Evolutionary conservation across 2,797 vertebrate species (phyloP), one percentile per base, ranked within the genome.

Genomic region (Typhlichthys subterraneus): DNA sequence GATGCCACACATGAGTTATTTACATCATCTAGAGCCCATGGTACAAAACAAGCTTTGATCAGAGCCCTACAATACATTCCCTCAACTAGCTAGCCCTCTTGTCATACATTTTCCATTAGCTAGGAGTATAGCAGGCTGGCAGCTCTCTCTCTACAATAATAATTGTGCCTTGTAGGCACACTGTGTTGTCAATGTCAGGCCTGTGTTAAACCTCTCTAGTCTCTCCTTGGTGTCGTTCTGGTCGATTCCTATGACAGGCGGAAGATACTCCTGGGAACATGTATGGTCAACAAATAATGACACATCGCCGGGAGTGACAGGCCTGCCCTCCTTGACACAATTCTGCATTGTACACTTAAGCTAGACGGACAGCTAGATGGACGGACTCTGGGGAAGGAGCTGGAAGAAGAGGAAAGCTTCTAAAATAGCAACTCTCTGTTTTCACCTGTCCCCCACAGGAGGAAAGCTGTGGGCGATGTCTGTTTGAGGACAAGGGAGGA

Each of bases 1-100:
- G 68, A 67, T 72, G 42, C 69, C 82, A 80, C 79, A 84, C 65
- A 84, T 83, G 82, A 88, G 83, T 83, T 81, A 81, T 81, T 80
- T 76, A 81, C 80, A 81, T 75, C 81, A 69, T 72, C 80, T 85
- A 80, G 38, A 10, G 38, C 63, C 65, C 64, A 29, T 70, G 74
- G 72, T 65, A 79, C 45, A 13, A 17, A 45, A 52, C 13, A 13
- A 45, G 56, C 59, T 42, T 45, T 31, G 14, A 55, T 17, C 14
- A 17, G 14, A 15, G 15, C 12, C 7, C 8, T 42, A 42, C 38
- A 42, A 9, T 54, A 15, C 2, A 49, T 55, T 50, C 53, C 55
- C 5, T 33, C n/a, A 67, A 69, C 57, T 45, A 33, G 67, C 17
- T 52, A 19, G 17, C 55, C 31, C 10, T 67, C 59, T 45, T 55